A percentile compares a stretch with the other conserved stretches of the same genome.
Evolutionary conservation across 2,113 vertebrate genomes (phyloP).

Genomic region (Phrynosoma blainvillii): DNA sequence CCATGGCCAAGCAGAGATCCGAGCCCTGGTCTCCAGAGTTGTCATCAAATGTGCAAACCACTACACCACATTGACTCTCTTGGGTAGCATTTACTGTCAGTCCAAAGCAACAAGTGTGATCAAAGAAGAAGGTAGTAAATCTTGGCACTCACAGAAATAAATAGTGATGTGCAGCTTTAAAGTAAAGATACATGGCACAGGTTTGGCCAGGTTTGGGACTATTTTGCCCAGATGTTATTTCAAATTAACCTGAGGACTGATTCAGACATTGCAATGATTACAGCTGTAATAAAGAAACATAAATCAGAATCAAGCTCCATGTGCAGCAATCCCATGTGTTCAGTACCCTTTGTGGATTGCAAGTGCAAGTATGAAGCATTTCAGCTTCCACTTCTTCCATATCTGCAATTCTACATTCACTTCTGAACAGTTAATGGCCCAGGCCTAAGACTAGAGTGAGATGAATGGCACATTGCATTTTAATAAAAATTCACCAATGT

Average conservation of each 20-base stretch:
- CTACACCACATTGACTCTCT: no score
- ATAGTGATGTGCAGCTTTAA: not conserved
- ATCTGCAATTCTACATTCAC: not conserved
- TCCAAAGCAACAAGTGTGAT: not conserved
- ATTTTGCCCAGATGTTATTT: not conserved
- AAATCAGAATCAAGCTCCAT: no score
- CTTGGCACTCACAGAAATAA: not conserved
- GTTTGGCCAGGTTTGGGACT: not conserved
- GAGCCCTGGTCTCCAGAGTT: no score
- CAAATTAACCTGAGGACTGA: not conserved
- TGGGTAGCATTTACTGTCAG: no score
- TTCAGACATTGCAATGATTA: not conserved
- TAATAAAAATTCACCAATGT: not conserved
- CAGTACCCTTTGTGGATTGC: no score
- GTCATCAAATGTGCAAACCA: no score
- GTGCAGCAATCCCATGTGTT: not conserved
- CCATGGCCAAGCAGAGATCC: no score
- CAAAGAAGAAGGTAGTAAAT: not conserved
- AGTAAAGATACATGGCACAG: not conserved
- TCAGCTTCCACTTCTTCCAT: not conserved
- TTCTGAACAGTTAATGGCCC: not conserved
- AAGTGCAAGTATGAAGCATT: not conserved
- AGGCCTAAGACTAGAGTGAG: not conserved
- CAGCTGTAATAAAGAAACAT: not conserved
- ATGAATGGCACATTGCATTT: not conserved